Conservation (phyloP, 2,113 vertebrate species). For the Nothoprocta pentlandii region DNA sequence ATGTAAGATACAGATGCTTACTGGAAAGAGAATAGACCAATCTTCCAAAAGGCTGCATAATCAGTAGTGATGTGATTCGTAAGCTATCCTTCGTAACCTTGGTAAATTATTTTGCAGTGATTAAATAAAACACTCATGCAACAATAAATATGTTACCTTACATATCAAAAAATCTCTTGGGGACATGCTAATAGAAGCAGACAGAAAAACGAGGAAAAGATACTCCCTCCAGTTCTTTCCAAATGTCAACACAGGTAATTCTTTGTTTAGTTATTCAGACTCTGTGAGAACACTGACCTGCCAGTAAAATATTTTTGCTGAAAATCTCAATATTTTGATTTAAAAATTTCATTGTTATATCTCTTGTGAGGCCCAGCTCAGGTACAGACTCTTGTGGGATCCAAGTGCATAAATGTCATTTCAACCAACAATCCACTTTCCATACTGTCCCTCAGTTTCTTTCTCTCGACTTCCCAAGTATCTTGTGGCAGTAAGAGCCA, state of each 20-base stretch:
- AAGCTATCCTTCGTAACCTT: not conserved
- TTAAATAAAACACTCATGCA: conserved; percentile 39
- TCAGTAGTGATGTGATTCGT: not conserved
- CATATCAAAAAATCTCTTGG: not conserved
- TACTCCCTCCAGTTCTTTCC: not conserved
- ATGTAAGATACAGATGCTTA: conserved; percentile 34
- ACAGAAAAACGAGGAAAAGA: not conserved
- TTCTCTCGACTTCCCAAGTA: not conserved
- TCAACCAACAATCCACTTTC: not conserved
- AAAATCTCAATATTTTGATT: not conserved
- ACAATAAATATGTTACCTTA: conserved; percentile 23
- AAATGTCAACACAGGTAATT: not conserved
- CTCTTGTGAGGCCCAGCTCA: not conserved
- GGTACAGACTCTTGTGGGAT: not conserved
- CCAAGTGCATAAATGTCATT: not conserved
- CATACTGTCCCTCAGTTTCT: not conserved
- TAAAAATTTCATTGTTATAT: not conserved
- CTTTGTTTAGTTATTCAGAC: accelerated
- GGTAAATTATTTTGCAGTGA: conserved; percentile 41
- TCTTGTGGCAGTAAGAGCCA: not conserved
- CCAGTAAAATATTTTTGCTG: not conserved
- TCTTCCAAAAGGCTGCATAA: conserved; percentile 43
- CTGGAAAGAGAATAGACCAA: conserved; percentile 19
- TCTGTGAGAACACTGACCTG: not conserved
- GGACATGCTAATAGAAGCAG: not conserved